Base-by-base conservation (phyloP, 2,888 invertebrate species). In the Ectemnius lituratus region DNA sequence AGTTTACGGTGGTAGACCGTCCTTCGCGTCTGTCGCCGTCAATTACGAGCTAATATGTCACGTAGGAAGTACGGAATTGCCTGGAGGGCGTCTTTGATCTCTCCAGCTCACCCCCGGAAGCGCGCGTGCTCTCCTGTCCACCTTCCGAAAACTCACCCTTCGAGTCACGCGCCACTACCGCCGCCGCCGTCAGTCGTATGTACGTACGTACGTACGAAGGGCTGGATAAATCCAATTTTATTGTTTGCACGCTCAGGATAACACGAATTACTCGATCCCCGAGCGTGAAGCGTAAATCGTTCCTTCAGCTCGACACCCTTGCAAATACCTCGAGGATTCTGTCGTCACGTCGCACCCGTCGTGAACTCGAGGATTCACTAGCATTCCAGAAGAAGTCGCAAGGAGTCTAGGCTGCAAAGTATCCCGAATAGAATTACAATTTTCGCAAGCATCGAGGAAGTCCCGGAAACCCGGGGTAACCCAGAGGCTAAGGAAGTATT, bases 1-100 rank as follows among this genome's bases (percentile, higher is more conserved):
- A 87, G 85, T 84, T 83, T 62, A 71, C 79, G 78, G 37, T 73
- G 73, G 70, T 73, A 72, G 78, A 75, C 77, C 79, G 81, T 85
- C 85, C 76, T 83, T 81, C 79, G 80, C 78, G 82, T 67, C 85
- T 86, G 89, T 89, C 88, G 80, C 74, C 80, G 82, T 84, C 86
- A 88, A 88, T 89, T 87, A 81, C 76, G 75, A 67, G 65, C 81
- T 88, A 89, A 89, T 89, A 89, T 85, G 85, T 89, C 88, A 88
- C 80, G 81, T 74, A 62, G 76, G 70, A 79, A 75, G 78, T 81
- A 76, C 76, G 79, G 70, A 84, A 84, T 84, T 80, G 82, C 73
- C 75, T 63, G 70, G 68, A 79, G 79, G 79, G 77, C 78, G 80
- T 86, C 87, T 87, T 87, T 87, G 87, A 87, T 81, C 84, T 81